Base-by-base conservation (phyloP, 2,797 vertebrate genomes). In the Arremon brunneinucha region DNA sequence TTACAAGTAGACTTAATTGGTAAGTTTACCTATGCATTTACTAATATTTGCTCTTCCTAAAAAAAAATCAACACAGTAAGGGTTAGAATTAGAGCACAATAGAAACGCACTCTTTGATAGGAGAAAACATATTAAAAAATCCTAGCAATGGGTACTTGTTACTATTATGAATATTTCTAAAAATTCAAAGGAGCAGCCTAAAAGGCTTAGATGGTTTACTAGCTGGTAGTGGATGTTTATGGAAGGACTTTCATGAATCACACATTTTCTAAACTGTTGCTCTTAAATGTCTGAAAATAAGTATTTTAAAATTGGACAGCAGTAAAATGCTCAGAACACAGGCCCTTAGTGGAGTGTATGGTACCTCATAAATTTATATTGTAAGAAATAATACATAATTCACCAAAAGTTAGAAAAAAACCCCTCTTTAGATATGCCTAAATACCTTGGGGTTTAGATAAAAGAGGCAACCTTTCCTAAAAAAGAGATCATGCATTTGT, bases 1-100 rank as follows among this genome's bases (percentile, higher is more conserved):
- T 94, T 93, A 79, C 60, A 83, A 52, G 70, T 89, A 87, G 57
- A 75, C 28, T 95, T 93, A 92, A 90, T 80, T 87, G 68, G 34
- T 68, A 72, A 67, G 28, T 87, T 94, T 96, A 88, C 62, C 57
- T 94, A 59, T 79, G 75, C 5, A 16, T 74, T 88, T 88, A 69
- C 65, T 72, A 94, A 86, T 39, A 89, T 76, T 93, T 91, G 12
- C 35, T 89, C 41, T 67, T 39, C 41, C 74, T 55, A 41, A 13
- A 44, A 64, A 85, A 85, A 85, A n/a, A 41, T 7, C 27, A 52
- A 39, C 12, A 39, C 3, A 4, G 37, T 59, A 80, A 57, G 9
- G 47, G 65, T 70, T 89, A 89, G 47, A n/a, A 59, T 67, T 72
- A 84, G 12, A 92, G 39, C n/a, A 83, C 47, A 82, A 87, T 11